Base-by-base conservation (phyloP, 2,797 vertebrate genomes). In the Tokudaia muenninki region DNA sequence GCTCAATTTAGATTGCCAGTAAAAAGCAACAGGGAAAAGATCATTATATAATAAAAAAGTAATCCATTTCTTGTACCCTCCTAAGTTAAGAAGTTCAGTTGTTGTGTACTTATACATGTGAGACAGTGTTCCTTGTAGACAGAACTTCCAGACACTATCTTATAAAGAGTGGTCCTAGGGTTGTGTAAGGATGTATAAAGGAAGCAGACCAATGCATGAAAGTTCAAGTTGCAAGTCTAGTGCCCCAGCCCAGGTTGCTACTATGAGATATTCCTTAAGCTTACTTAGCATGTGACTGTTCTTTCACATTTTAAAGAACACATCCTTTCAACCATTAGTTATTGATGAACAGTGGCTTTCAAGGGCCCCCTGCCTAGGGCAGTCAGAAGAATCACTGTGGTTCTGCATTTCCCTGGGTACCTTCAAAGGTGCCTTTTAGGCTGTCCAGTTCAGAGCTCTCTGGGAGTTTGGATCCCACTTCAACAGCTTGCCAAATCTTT, bases 1-100 rank as follows among this genome's bases (percentile, higher is more conserved):
- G 91, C 87, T 96, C 4, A 61, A n/a, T 89, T 55, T 87, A 84
- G 47, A 88, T 97, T 98, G 92, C 94, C 47, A 87, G 97, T 24
- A 29, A 79, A 97, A 86, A 98, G 98, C 70, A 97, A 75, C 31
- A 97, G 91, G 70, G 91, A 74, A n/a, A 96, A 93, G 97, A 96
- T 87, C 94, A 92, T 84, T 87, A 90, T 13, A 70, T 8, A 34
- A 52, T 55, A 87, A 83, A 93, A 97, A 98, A 74, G 16, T 0
- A 97, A 10, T 94, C 90, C 91, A 91, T 96, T 94, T 93, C 44
- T 93, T 10, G 74, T 81, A 16, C 90, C 37, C 16, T 95, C 2
- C 95, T 97, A 26, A 61, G 55, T 31, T 8, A 10, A 59, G 50
- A 59, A 31, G 77, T 75, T 91, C 31, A 95, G 37, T 91, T 95